Percentiles rank a stretch among this genome's conserved stretches.
These are phyloP conservation scores for Thunnus thynnus DNA, from an alignment of 2,113 vertebrate species.

Conservation along the genomic window DNA sequence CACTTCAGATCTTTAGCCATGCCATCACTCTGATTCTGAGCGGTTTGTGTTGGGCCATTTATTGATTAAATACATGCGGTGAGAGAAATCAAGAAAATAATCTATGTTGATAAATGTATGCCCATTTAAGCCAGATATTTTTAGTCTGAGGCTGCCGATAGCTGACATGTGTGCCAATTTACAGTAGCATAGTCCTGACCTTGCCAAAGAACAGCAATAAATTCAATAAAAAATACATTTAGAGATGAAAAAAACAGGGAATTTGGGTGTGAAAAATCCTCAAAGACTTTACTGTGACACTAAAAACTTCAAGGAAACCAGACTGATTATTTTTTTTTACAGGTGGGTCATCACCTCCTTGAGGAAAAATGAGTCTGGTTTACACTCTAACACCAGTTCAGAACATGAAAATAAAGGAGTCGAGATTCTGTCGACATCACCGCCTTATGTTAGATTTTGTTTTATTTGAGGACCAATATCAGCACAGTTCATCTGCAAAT, in stretches of 20 bases:
- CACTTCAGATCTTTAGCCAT: slow-evolving; percentile 67
- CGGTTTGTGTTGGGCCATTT: slow-evolving; percentile 42
- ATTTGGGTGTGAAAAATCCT: neutral
- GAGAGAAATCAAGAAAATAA: slow-evolving; percentile 40
- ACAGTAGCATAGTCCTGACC: slow-evolving; percentile 32
- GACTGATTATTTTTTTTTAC: neutral
- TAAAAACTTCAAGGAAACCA: neutral
- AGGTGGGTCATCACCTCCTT: slow-evolving; percentile 17
- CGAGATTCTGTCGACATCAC: neutral
- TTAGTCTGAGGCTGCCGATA: slow-evolving; percentile 7
- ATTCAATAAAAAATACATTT: neutral
- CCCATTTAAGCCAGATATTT: slow-evolving; percentile 13
- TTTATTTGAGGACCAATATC: slow-evolving; percentile 6
- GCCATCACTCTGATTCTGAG: slow-evolving; percentile 58
- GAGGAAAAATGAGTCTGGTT: neutral
- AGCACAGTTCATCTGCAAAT: slow-evolving; percentile 33
- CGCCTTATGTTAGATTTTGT: too few species aligned
- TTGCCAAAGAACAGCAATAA: slow-evolving; percentile 11
- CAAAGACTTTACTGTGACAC: neutral
- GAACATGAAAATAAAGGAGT: slow-evolving; percentile 5
- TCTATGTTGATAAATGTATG: slow-evolving; percentile 22
- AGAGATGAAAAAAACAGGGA: neutral
- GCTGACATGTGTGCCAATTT: neutral
- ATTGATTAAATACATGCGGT: slow-evolving; percentile 69
- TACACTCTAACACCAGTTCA: neutral